Evolutionary conservation across 2,797 vertebrate genomes (phyloP).

Genomic region (Pempheris klunzingeri): DNA sequence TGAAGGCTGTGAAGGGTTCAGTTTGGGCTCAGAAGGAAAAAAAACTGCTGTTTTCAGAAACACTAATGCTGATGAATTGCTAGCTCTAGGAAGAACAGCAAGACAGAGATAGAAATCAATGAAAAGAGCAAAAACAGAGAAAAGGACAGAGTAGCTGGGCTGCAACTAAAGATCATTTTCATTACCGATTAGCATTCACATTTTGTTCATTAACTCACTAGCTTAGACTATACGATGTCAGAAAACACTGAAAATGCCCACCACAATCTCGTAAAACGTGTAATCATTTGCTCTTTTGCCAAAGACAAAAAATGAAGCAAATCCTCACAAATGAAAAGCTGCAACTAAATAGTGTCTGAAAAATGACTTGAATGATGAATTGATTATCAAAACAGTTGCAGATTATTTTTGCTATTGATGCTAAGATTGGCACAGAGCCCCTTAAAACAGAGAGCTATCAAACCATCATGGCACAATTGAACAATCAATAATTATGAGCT

Average conservation of each 20-base stretch:
- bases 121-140: not conserved
- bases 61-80: conserved; percentile 9
- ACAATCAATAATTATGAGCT: conserved; percentile 78
- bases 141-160: not conserved
- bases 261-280: not conserved
- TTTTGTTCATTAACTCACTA: not conserved
- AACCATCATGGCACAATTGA: conserved; percentile 67
- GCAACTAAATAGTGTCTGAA: not conserved
- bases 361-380: not conserved
- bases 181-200: not conserved
- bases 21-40: not conserved
- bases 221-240: not conserved
- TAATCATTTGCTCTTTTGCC: not conserved
- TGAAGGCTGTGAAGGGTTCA: not conserved
- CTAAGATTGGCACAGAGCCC: conserved; percentile 58
- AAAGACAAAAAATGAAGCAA: not conserved
- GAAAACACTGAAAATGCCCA: not conserved
- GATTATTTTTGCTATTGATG: conserved; percentile 38
- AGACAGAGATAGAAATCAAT: not conserved
- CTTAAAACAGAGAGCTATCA: conserved; percentile 60
- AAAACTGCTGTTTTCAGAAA: conserved; percentile 6
- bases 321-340: not conserved
- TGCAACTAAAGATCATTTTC: not conserved
- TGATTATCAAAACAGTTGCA: not conserved
- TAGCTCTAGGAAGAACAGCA: not conserved